Conservation (phyloP, 1,140 invertebrate genomes). For the Drosophila micromelanica region DNA sequence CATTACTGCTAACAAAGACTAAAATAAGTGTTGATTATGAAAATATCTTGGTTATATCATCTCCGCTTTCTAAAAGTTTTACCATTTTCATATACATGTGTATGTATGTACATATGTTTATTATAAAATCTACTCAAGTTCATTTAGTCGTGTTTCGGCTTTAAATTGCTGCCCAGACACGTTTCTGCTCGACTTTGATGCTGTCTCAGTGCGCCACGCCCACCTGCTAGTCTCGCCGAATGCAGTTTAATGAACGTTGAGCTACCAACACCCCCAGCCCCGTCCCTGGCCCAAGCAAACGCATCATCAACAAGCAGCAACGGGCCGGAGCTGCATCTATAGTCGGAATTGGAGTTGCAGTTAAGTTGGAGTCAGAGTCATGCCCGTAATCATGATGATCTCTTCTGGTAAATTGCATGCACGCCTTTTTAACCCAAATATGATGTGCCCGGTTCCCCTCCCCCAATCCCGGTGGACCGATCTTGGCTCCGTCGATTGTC, state of each 20-base stretch:
- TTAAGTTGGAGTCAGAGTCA: constrained; percentile 16
- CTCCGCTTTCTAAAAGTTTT: no score
- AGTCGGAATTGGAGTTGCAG: not conserved
- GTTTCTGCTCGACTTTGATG: constrained; percentile 31
- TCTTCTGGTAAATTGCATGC: constrained; percentile 68
- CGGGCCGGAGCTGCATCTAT: constrained; percentile 7
- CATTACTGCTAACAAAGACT: no score
- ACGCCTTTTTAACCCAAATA: constrained; percentile 79
- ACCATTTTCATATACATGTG: no score
- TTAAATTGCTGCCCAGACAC: constrained; percentile 14
- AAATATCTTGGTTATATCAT: no score
- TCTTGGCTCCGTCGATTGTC: constrained; percentile 48
- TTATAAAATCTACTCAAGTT: constrained; percentile 4
- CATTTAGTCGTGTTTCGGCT: constrained; percentile 2
- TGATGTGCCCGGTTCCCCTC: constrained; percentile 25
- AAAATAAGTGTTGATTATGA: no score
- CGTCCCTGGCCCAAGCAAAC: constrained; percentile 55
- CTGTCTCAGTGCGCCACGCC: constrained; percentile 30
- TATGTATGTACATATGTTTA: not conserved
- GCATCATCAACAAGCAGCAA: constrained; percentile 43
- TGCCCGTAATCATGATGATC: constrained; percentile 48
- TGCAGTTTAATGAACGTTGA: constrained; percentile 18
- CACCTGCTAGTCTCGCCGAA: constrained; percentile 27
- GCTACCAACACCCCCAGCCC: constrained; percentile 9
- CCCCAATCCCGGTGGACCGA: not conserved